Percentiles rank a stretch among this genome's conserved stretches.
phyloP scores from a whole-genome alignment of 2,888 invertebrate species.

The Acrobasis repandana region DNA sequence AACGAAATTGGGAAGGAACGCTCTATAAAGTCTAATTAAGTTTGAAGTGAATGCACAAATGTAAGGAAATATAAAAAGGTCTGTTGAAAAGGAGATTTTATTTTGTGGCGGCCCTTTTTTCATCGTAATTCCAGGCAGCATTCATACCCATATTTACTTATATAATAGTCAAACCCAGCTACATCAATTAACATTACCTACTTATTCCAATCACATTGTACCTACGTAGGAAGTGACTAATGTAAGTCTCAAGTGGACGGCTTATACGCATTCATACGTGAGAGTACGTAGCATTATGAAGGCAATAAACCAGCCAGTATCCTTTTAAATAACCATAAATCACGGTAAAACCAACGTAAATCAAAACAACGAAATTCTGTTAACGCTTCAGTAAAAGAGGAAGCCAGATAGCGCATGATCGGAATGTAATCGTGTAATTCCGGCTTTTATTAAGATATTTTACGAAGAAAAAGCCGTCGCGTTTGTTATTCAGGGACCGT shows the following conservation, averaged over 20 bases:
- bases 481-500: slow-evolving; percentile 75
- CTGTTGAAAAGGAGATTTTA: slow-evolving; percentile 61
- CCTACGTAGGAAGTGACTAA: background rate
- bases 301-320: slow-evolving; percentile 48
- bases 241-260: slow-evolving; percentile 1
- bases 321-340: slow-evolving; percentile 70
- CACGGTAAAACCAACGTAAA: slow-evolving; percentile 59
- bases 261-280: slow-evolving; percentile 15
- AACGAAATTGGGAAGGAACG: slow-evolving; percentile 81
- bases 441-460: slow-evolving; percentile 75
- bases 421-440: slow-evolving; percentile 72
- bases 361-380: slow-evolving; percentile 61
- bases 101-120: slow-evolving; percentile 41
- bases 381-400: slow-evolving; percentile 61
- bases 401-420: slow-evolving; percentile 69
- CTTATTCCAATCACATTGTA: slow-evolving; percentile 8
- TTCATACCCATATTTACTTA: slow-evolving; percentile 16
- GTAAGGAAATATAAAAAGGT: slow-evolving; percentile 75
- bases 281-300: slow-evolving; percentile 33
- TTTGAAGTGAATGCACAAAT: slow-evolving; percentile 79
- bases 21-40: slow-evolving; percentile 83
- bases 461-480: slow-evolving; percentile 65
- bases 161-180: slow-evolving; percentile 18
- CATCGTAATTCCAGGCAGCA: slow-evolving; percentile 22
- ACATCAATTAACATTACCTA: slow-evolving; percentile 17